Conservation (phyloP, 2,113 vertebrate species). For the Bos taurus region ARS-UCD2.0 NC_037340.1:82443501-82444000, state of each 20-base stretch:
- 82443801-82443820: not conserved
- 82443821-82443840: not conserved
- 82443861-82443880: not conserved
- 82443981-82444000: not conserved
- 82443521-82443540: slow-evolving; percentile 1
- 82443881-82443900: not conserved
- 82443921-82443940: not conserved
- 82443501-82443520: slow-evolving; percentile 33
- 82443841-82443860: not conserved
- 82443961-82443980: not conserved
- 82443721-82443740: not conserved
- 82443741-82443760: not conserved
- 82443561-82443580: slow-evolving; percentile 28
- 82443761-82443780: not conserved
- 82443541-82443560: slow-evolving; percentile 63
- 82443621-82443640: slow-evolving; percentile 35
- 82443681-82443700: not conserved
- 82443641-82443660: not conserved
- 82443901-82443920: not conserved
- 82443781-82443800: not conserved
- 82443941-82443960: not conserved
- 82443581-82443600: slow-evolving; percentile 57
- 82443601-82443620: slow-evolving; percentile 13
- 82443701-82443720: not conserved
- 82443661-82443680: not conserved